Evolutionary conservation across 2,797 vertebrate species (phyloP).

Genomic region (Hipposideros larvatus): DNA sequence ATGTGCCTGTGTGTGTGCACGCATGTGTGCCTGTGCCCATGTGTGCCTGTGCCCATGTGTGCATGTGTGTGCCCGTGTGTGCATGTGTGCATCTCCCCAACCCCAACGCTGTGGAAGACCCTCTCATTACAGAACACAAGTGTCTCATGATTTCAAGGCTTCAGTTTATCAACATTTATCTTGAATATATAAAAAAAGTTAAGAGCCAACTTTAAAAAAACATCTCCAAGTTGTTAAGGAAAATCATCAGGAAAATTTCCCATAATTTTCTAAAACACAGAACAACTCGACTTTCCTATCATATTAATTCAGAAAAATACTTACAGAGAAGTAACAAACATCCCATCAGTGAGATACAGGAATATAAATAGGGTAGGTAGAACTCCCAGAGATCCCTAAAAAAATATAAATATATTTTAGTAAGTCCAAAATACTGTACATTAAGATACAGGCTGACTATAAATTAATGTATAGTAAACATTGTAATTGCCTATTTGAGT

Average conservation of each 20-base stretch:
- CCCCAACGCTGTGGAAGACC: background rate
- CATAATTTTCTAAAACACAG: background rate
- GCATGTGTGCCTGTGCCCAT: background rate
- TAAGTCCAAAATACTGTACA: background rate
- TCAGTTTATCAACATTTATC: slow-evolving; percentile 22
- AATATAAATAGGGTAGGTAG: slow-evolving; percentile 99
- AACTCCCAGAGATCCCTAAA: slow-evolving; percentile 98
- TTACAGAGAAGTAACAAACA: slow-evolving; percentile 97
- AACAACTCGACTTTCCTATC: background rate
- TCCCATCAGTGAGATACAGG: slow-evolving; percentile 98
- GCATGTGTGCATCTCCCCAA: background rate
- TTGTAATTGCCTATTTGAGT: slow-evolving; percentile 22
- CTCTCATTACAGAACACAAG: background rate
- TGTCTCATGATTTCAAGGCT: background rate
- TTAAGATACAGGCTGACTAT: background rate
- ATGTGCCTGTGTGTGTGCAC: background rate
- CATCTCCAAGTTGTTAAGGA: background rate
- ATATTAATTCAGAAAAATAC: slow-evolving; percentile 77
- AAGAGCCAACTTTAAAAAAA: background rate
- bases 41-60: no score
- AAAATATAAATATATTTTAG: slow-evolving; percentile 68
- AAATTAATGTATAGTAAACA: background rate
- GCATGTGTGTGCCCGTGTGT: no score
- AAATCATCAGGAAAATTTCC: background rate
- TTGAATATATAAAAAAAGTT: background rate